A percentile compares a stretch with the other conserved stretches of the same genome.
These are phyloP conservation scores for Neosilurus mollespiculum DNA, from an alignment of 2,797 vertebrate genomes.

Conservation along the genomic window DNA sequence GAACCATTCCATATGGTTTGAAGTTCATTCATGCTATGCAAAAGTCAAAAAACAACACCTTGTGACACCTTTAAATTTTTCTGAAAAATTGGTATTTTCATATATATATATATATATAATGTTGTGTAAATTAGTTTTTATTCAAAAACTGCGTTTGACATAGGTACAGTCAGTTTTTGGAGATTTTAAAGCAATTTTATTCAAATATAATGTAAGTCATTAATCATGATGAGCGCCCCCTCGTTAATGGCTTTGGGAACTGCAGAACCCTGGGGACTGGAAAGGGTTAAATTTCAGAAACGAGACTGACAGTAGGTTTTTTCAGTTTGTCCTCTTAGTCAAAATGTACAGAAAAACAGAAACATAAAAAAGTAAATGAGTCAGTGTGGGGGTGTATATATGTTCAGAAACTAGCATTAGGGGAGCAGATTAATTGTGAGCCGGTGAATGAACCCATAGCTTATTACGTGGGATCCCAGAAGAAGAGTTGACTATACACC, in stretches of 20 bases:
- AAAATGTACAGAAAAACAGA: neutral
- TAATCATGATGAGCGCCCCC: slow-evolving; percentile 16
- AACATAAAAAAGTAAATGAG: neutral
- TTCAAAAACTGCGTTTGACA: neutral
- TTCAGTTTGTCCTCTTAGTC: too few relatives aligned
- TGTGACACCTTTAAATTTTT: too few relatives aligned
- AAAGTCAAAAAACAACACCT: too few relatives aligned
- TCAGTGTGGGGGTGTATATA: neutral
- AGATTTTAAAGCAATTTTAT: neutral
- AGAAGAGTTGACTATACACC: neutral
- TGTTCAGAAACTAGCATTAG: neutral
- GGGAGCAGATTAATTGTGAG: neutral
- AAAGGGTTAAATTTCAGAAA: slow-evolving; percentile 18
- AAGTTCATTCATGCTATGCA: too few relatives aligned
- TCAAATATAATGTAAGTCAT: neutral
- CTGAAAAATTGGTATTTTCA: too few relatives aligned
- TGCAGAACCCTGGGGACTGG: neutral
- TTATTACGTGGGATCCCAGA: neutral
- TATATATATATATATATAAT: too few relatives aligned
- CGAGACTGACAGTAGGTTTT: too few relatives aligned
- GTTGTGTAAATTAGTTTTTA: neutral
- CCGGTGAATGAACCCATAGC: neutral
- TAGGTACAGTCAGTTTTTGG: neutral
- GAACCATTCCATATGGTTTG: too few relatives aligned
- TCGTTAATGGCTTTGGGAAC: neutral